phyloP scores from a whole-genome alignment of 1,140 invertebrate species.

The Musca domestica region DNA sequence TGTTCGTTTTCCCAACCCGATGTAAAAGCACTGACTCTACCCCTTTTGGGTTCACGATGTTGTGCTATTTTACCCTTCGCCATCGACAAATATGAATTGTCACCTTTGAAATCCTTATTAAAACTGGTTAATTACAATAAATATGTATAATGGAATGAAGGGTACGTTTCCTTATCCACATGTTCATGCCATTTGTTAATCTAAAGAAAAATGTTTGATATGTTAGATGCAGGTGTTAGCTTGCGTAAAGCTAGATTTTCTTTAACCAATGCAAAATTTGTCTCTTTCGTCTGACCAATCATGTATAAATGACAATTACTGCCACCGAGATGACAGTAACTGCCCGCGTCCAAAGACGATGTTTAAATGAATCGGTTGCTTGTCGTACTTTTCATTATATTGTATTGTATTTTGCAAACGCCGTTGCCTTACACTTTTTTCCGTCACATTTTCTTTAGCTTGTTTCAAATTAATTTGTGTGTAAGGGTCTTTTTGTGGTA shows the following conservation, averaged over 20 bases:
- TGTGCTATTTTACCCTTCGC: constrained; percentile 42
- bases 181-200: constrained; percentile 78
- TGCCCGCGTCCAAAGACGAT: constrained; percentile 30
- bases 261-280: constrained; percentile 62
- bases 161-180: constrained; percentile 82
- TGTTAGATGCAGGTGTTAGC: constrained; percentile 70
- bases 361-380: constrained; percentile 22
- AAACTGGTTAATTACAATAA: constrained; percentile 78
- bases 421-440: too few relatives aligned
- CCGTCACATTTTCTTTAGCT: too few relatives aligned
- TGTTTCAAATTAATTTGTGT: too few relatives aligned
- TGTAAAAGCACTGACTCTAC: constrained; percentile 79
- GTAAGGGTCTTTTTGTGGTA: too few relatives aligned
- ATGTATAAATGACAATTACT: constrained; percentile 64
- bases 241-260: constrained; percentile 61
- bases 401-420: too few relatives aligned
- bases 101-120: constrained; percentile 74
- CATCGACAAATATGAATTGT: constrained; percentile 77
- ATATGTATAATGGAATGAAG: constrained; percentile 82
- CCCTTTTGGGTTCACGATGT: constrained; percentile 72
- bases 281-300: constrained; percentile 59
- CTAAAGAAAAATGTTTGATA: constrained; percentile 83
- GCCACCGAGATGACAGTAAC: constrained; percentile 59
- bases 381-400: constrained; percentile 1
- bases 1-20: constrained; percentile 83